Base-by-base conservation (phyloP, 1,140 invertebrate genomes). In the Drosophila pectinifera region DNA sequence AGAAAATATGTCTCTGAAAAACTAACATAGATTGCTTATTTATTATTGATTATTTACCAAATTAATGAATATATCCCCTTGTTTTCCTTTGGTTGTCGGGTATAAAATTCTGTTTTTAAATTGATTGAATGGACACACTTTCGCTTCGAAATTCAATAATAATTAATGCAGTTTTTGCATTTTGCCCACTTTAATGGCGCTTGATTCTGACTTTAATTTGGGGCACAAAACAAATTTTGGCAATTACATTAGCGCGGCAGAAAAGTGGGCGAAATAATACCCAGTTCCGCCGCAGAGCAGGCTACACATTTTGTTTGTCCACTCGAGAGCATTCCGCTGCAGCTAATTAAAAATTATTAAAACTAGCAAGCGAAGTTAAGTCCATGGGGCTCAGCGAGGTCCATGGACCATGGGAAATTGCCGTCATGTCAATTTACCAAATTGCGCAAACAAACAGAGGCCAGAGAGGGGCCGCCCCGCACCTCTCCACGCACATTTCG, bases 341-440 rank as follows among this genome's bases (percentile, higher is more conserved):
- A 69, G 68, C 70, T 73, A 73, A 73, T 73, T 73, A 53, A 61
- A 73, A 73, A 73, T 73, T 73, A 73, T 73, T 73, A 73, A 73
- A 73, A 62, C 55, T 43, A 73, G 68, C 55, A 26, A 45, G 45
- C 31, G 41, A 70, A 70, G 68, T 70, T 70, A 70, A 70, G 68
- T 70, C 65, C 67, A n/a, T 39, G 41, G n/a, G 42, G 64, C 67
- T 69, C 48, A 39, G 20, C 16, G 49, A 54, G 64, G 34, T 22
- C 14, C 63, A 26, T 43, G 28, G 22, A 16, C 64, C 67, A 70
- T 69, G 63, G 67, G 69, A 74, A 74, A 57, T 75, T 57, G 43
- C 48, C 51, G 48, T 56, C 72, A 77, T 68, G 62, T 59, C 74
- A 69, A 69, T 77, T 76, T 76, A 48, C 54, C 74, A 77, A 77